A percentile compares a stretch with the other conserved stretches of the same genome.
These are phyloP conservation scores for Prinia subflava DNA, from an alignment of 2,113 vertebrate genomes.

Conservation along the genomic window DNA sequence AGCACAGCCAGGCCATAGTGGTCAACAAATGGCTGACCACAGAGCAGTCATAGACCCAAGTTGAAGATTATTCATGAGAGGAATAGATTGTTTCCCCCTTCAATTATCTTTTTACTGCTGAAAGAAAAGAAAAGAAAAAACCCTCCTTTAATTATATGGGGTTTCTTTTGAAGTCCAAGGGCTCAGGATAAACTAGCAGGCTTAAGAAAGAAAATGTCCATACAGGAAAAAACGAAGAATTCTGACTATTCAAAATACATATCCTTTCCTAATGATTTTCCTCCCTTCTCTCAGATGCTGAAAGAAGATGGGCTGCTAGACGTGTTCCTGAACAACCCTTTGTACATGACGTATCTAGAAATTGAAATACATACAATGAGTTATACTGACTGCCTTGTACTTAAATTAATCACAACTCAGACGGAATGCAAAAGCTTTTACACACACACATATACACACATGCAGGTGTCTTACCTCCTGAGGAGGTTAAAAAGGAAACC, in stretches of 20 bases:
- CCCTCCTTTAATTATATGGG: neutral
- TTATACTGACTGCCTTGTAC: neutral
- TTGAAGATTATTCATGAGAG: neutral
- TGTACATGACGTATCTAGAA: neutral
- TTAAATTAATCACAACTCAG: neutral
- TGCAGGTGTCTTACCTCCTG: neutral
- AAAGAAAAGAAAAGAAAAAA: neutral
- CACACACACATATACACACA: neutral
- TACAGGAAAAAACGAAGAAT: neutral
- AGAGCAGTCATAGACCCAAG: neutral
- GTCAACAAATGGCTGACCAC: neutral
- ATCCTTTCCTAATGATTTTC: neutral
- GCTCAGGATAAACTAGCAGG: neutral
- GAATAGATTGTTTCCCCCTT: neutral
- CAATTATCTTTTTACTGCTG: slow-evolving; percentile 12
- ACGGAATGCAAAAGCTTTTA: neutral
- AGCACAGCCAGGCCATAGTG: neutral
- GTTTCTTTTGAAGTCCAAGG: neutral
- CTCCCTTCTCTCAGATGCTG: neutral
- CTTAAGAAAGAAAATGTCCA: neutral
- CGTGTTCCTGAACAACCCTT: neutral
- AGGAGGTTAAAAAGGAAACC: neutral
- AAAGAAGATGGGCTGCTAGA: neutral
- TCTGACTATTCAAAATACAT: neutral
- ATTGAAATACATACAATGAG: neutral